Conservation (phyloP, 2,888 invertebrate species). For the Drosophila kambysellisi region DNA sequence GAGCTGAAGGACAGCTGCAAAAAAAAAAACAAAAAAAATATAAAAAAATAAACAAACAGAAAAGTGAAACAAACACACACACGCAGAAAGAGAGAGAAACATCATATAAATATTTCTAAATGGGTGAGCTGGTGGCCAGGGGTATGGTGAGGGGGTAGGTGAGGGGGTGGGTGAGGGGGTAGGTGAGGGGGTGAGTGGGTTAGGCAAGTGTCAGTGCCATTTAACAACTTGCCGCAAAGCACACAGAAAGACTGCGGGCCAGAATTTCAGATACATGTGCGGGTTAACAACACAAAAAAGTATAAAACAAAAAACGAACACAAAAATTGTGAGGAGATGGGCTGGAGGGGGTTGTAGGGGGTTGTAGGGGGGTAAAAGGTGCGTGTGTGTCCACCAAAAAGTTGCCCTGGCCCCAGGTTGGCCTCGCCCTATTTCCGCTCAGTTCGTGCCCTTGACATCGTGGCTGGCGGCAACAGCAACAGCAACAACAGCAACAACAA, state of each 20-base stretch:
- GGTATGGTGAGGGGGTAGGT: too few species aligned
- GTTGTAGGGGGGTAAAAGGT: conserved; percentile 40
- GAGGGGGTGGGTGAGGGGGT: conserved; percentile 1
- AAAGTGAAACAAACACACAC: conserved; percentile 16
- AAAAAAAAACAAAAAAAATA: conserved; percentile 33
- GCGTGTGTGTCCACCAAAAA: conserved; percentile 53
- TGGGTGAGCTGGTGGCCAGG: conserved; percentile 21
- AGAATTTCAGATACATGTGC: conserved; percentile 38
- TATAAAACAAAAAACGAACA: conserved; percentile 4
- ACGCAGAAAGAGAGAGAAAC: conserved; percentile 7
- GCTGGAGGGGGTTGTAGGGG: background rate
- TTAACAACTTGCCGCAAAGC: conserved; percentile 72
- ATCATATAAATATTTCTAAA: conserved; percentile 75
- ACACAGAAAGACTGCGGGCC: conserved; percentile 38
- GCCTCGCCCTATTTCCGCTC: conserved; percentile 52
- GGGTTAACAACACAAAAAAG: conserved; percentile 25
- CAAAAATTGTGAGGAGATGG: background rate
- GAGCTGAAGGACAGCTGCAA: conserved; percentile 74
- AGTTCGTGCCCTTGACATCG: conserved; percentile 63
- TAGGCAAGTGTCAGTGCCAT: conserved; percentile 74
- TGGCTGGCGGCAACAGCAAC: conserved; percentile 28
- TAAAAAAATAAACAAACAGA: conserved; percentile 21
- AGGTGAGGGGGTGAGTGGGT: background rate
- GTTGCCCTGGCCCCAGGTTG: conserved; percentile 22
- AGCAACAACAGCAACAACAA: conserved; percentile 9